Percentiles rank a stretch among this genome's conserved stretches.
Conservation (phyloP, 2,797 vertebrate genomes). For the Sciurus vulgaris region DNA sequence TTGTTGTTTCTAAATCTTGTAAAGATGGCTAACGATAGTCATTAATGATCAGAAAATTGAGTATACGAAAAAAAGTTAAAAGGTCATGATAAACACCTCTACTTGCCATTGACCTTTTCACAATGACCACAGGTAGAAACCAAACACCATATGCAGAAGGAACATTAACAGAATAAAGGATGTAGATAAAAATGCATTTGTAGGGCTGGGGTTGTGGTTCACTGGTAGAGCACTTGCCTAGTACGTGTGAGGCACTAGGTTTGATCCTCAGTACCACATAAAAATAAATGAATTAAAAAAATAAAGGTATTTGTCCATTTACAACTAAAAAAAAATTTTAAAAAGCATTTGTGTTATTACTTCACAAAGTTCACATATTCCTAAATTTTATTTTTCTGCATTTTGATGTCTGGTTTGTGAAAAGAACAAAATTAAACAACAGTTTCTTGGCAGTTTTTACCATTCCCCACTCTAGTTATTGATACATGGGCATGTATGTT, state of each 20-base stretch:
- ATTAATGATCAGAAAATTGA: not conserved
- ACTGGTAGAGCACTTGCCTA: no score
- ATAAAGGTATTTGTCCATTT: no score
- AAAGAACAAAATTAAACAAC: not conserved
- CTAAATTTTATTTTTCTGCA: not conserved
- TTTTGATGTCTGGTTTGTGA: not conserved
- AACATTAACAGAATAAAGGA: not conserved
- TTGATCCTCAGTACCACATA: not conserved
- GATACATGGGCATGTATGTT: not conserved
- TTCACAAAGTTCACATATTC: not conserved
- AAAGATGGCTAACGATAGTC: not conserved
- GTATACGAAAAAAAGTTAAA: not conserved
- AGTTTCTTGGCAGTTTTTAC: not conserved
- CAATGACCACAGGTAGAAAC: not conserved
- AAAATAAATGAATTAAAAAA: no score
- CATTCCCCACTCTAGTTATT: not conserved
- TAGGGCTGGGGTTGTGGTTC: not conserved
- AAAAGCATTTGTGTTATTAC: no score
- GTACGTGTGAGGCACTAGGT: no score
- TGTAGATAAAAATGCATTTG: not conserved
- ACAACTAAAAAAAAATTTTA: no score
- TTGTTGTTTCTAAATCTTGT: constrained; percentile 1
- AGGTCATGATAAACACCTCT: not conserved
- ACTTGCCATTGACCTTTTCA: not conserved
- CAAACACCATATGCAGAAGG: not conserved